phyloP scores from a whole-genome alignment of 2,797 vertebrate genomes.

The Chanos chanos region DNA sequence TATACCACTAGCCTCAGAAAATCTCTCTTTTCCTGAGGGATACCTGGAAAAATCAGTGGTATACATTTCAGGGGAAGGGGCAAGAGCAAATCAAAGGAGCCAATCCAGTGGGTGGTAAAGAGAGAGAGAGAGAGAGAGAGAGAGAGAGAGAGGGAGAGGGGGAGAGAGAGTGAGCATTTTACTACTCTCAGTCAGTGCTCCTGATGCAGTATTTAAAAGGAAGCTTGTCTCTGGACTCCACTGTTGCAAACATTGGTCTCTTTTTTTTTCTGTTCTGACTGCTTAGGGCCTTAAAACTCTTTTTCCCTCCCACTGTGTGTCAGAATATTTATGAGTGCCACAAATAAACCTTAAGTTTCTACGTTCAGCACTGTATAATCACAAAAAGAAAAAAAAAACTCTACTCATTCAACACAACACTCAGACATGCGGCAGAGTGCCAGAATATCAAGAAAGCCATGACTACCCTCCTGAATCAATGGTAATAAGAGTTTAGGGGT shows the following conservation, averaged over 20 bases:
- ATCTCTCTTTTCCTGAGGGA: conserved; percentile 28
- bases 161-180: background rate
- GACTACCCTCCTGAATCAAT: too few relatives aligned
- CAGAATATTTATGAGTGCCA: conserved; percentile 5
- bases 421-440: too few relatives aligned
- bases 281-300: conserved; percentile 16
- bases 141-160: too few relatives aligned
- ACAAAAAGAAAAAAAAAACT: background rate
- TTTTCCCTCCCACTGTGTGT: conserved; percentile 9
- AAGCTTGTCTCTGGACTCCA: background rate
- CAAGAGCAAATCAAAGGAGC: conserved; percentile 6
- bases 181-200: conserved; percentile 12
- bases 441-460: too few relatives aligned
- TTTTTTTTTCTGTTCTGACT: conserved; percentile 3
- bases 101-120: background rate
- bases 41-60: conserved; percentile 38
- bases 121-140: too few relatives aligned
- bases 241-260: conserved; percentile 6
- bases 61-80: conserved; percentile 19
- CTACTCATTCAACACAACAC: background rate
- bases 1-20: conserved; percentile 14
- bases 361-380: background rate
- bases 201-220: conserved; percentile 10
- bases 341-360: conserved; percentile 1
- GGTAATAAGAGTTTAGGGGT: too few relatives aligned